Percentiles rank a stretch among this genome's conserved stretches.
These are phyloP conservation scores for Solenodon paradoxus DNA, from an alignment of 2,113 vertebrate species.

Conservation along the genomic window DNA sequence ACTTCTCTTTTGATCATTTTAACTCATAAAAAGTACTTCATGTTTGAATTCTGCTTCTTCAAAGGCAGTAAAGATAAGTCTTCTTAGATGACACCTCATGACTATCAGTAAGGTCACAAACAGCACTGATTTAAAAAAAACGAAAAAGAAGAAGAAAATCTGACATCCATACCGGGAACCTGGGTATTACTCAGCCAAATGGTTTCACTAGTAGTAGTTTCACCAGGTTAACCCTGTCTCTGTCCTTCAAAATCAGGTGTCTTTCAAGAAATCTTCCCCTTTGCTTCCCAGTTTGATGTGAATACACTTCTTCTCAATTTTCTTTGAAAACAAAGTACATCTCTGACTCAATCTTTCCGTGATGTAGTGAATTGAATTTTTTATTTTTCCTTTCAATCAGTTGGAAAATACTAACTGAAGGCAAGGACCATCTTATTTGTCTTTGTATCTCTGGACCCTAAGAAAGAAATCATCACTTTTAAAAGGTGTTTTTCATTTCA, in stretches of 20 bases:
- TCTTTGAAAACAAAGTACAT: background rate
- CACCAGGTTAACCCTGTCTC: background rate
- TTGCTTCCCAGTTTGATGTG: background rate
- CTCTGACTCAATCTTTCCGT: background rate
- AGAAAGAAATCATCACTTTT: background rate
- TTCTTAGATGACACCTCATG: background rate
- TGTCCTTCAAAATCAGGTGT: constrained; percentile 1
- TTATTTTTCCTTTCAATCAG: background rate
- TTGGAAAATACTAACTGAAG: background rate
- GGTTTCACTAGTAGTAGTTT: background rate
- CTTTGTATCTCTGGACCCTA: background rate
- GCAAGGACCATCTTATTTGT: background rate
- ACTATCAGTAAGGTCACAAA: constrained; percentile 11
- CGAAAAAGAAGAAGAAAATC: background rate
- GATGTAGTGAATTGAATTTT: background rate
- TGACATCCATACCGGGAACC: background rate
- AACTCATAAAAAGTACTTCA: constrained; percentile 54
- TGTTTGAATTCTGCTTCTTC: constrained; percentile 39
- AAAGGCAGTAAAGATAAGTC: constrained; percentile 38
- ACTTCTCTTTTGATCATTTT: constrained; percentile 48
- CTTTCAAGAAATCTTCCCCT: background rate
- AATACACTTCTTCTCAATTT: background rate
- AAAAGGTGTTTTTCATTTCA: background rate
- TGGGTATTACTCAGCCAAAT: background rate
- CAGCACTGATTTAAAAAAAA: background rate